Evolutionary conservation across 2,113 vertebrate genomes (phyloP).

Genomic region (Corythaeola cristata): DNA sequence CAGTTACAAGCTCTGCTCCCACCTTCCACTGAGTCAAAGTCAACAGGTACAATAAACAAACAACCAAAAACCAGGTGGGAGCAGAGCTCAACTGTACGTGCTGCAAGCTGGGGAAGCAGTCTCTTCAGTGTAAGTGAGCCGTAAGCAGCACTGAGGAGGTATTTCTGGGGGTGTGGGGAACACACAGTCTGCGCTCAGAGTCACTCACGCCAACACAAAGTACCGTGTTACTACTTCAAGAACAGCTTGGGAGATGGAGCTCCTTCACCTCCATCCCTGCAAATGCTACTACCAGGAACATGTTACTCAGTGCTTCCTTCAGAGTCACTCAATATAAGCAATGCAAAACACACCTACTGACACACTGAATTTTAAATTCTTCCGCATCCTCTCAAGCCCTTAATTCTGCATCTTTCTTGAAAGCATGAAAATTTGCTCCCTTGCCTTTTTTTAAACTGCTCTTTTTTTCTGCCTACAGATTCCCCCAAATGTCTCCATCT

Average conservation of each 20-base stretch:
- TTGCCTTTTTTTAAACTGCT: neutral
- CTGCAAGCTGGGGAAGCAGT: neutral
- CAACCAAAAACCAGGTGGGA: neutral
- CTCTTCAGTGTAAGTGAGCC: neutral
- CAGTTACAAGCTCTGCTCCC: neutral
- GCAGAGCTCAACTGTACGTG: fast-evolving
- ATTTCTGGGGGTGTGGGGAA: neutral
- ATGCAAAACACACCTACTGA: neutral
- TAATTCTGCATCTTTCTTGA: neutral
- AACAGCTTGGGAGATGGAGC: neutral
- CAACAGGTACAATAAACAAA: neutral
- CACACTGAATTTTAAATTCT: neutral
- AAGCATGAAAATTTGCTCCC: neutral
- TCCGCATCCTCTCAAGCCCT: neutral
- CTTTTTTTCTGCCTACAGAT: neutral
- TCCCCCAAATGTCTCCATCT: neutral
- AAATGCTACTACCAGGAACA: neutral
- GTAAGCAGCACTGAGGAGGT: neutral
- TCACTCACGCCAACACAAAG: neutral
- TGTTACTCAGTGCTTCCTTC: neutral
- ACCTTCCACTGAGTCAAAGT: neutral
- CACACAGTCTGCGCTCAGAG: neutral
- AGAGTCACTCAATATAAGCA: neutral
- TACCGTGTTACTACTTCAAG: conserved; percentile 15
- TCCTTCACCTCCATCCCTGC: neutral